A percentile compares a stretch with the other conserved stretches of the same genome.
Evolutionary conservation across 1,140 invertebrate genomes (phyloP).

Genomic region (Geopemphigus sp.): DNA sequence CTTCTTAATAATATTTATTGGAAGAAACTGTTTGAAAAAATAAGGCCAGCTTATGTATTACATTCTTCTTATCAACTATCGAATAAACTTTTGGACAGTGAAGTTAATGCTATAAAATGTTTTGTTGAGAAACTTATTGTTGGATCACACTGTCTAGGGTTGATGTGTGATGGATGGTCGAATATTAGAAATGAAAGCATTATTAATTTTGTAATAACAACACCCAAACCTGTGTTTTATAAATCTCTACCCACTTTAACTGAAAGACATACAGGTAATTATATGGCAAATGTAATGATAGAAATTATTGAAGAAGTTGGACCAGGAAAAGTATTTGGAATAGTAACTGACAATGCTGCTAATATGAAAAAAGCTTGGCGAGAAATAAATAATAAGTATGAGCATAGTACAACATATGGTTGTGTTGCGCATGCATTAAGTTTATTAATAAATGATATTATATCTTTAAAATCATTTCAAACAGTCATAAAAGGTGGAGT

Average conservation of each 20-base stretch:
- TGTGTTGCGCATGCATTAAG: constrained; percentile 25
- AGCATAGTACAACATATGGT: not conserved
- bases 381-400: constrained; percentile 8
- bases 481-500: not conserved
- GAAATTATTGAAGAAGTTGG: constrained; percentile 53
- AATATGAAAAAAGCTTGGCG: constrained; percentile 52
- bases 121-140: not conserved
- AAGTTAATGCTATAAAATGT: not conserved
- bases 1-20: no score
- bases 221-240: constrained; percentile 2
- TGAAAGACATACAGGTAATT: constrained; percentile 52
- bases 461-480: not conserved
- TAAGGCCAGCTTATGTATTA: no score
- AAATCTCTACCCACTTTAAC: constrained; percentile 14
- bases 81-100: not conserved
- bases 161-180: constrained; percentile 20
- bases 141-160: not conserved
- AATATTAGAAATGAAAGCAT: constrained; percentile 13
- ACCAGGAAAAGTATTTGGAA: constrained; percentile 53
- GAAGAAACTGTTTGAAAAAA: no score
- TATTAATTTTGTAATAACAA: not conserved
- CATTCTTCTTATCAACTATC: no score
- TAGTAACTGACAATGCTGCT: constrained; percentile 53
- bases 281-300: constrained; percentile 52
- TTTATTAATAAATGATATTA: constrained; percentile 16